Percentiles rank a stretch among this genome's conserved stretches.
Evolutionary conservation across 2,113 vertebrate species (phyloP).

Genomic region (Pedetes capensis): DNA sequence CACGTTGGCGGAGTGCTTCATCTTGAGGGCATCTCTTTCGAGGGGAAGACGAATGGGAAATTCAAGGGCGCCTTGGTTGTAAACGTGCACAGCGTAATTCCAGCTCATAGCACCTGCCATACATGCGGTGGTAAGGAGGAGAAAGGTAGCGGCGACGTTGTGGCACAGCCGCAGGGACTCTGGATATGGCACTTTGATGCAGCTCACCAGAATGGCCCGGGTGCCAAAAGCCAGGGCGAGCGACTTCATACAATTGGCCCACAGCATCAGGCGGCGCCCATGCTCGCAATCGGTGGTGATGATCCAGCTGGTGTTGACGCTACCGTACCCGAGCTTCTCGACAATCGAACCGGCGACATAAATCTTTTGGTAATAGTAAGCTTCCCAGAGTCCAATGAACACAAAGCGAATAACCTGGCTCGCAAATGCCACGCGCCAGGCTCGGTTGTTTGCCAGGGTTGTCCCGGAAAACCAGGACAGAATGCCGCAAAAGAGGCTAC

Average conservation of each 20-base stretch:
- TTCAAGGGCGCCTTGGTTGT: neutral
- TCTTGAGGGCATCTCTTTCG: neutral
- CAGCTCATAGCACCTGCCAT: neutral
- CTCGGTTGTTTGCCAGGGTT: conserved; percentile 71
- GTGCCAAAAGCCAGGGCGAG: neutral
- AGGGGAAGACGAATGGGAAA: neutral
- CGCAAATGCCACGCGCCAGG: conserved; percentile 85
- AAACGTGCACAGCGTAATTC: neutral
- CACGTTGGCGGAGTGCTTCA: neutral
- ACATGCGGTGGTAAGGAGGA: neutral
- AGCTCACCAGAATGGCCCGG: neutral
- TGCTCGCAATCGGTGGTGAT: too few species aligned
- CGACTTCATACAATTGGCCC: neutral
- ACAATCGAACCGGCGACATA: rapidly evolving
- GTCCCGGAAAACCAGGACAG: neutral
- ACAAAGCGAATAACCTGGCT: neutral
- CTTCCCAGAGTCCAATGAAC: conserved; percentile 86
- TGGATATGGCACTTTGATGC: neutral
- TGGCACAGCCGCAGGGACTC: neutral
- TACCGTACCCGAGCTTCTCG: rapidly evolving
- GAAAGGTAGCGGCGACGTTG: neutral
- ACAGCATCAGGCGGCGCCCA: neutral
- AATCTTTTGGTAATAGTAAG: neutral
- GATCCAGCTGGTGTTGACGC: rapidly evolving
- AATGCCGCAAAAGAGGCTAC: neutral